Percentiles rank a stretch among this genome's conserved stretches.
phyloP scores from a whole-genome alignment of 2,888 invertebrate genomes.

The Synergus umbraculus region DNA sequence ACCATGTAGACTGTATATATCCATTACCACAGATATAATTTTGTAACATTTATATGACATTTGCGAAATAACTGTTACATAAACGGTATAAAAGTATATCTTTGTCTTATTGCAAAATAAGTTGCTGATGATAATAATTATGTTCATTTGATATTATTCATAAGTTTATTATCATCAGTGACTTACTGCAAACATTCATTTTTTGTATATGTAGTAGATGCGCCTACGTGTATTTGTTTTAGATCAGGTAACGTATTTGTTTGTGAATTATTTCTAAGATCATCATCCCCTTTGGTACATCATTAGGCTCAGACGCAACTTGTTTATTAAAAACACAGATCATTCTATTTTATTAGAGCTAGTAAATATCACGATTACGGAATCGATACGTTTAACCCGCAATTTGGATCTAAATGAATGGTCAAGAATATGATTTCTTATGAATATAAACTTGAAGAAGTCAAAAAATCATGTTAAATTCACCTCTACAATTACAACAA shows the following conservation, averaged over 20 bases:
- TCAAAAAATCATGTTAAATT: not conserved
- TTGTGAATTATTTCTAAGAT: conserved; percentile 64
- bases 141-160: not conserved
- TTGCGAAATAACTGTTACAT: not conserved
- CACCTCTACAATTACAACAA: too few species aligned
- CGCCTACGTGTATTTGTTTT: conserved; percentile 48
- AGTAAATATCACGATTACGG: conserved; percentile 33
- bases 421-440: not conserved
- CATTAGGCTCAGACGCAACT: conserved; percentile 52
- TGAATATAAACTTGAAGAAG: not conserved
- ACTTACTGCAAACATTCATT: not conserved
- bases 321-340: conserved; percentile 54
- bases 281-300: conserved; percentile 53
- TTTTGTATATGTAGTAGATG: conserved; percentile 46
- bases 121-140: conserved; percentile 8
- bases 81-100: not conserved
- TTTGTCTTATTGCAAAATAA: not conserved
- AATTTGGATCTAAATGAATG: not conserved
- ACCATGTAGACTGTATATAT: conserved; percentile 25
- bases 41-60: not conserved
- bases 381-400: conserved; percentile 38
- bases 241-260: conserved; percentile 70
- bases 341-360: conserved; percentile 47
- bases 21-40: not conserved
- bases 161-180: conserved; percentile 13